phyloP scores from a whole-genome alignment of 2,797 vertebrate genomes.

The Prunella strophiata region DNA sequence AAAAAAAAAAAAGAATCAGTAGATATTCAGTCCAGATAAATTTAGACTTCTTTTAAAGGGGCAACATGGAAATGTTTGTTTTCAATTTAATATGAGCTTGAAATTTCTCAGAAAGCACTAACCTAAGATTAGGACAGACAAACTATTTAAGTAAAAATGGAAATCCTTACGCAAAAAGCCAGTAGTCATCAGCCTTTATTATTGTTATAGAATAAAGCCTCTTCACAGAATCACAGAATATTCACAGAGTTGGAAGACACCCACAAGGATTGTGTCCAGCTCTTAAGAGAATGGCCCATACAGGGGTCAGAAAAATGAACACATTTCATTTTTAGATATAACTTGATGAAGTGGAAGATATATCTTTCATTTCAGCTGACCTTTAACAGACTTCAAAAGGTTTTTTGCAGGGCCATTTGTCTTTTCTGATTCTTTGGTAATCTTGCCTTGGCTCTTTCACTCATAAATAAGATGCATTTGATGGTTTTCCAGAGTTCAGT shows the following conservation, averaged over 20 bases:
- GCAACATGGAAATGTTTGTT: not conserved
- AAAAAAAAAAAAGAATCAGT: not conserved
- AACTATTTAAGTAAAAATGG: not conserved
- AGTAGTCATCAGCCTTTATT: not conserved
- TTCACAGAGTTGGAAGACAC: not conserved
- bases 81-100: not conserved
- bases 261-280: not conserved
- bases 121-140: not conserved
- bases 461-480: not conserved
- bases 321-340: not conserved
- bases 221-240: not conserved
- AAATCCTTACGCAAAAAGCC: not conserved
- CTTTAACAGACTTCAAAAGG: not conserved
- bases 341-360: not conserved
- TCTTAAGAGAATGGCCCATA: not conserved
- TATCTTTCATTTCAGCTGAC: not conserved
- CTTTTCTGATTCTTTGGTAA: not conserved
- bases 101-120: not conserved
- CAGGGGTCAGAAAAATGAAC: not conserved
- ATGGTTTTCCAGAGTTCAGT: not conserved
- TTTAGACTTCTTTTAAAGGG: not conserved
- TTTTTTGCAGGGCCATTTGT: not conserved
- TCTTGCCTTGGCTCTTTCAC: not conserved
- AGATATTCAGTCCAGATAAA: not conserved
- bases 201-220: not conserved